Conservation (phyloP, 2,797 vertebrate species). For the Phataginus tricuspis region DNA sequence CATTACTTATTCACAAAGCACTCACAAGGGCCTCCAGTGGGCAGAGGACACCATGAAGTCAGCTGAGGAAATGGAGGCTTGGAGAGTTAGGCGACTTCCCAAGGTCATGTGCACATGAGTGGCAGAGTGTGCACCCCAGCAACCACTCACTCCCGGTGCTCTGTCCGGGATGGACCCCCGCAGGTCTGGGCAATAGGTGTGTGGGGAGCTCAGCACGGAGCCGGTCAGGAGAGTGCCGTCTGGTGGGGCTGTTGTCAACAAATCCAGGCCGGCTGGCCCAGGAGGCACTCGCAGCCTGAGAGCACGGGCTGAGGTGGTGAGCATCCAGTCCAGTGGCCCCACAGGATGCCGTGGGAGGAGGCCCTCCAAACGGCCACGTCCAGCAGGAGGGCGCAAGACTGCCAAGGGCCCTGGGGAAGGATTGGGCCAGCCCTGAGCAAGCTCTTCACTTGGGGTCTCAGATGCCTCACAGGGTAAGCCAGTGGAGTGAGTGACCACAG, state of each 20-base stretch:
- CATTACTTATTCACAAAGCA: neutral
- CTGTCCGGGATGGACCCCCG: neutral
- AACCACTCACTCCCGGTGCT: neutral
- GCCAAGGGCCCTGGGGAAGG: neutral
- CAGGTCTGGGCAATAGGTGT: neutral
- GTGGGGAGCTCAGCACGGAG: neutral
- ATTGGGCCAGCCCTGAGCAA: neutral
- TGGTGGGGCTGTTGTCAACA: neutral
- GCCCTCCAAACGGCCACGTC: neutral
- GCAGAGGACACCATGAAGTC: neutral
- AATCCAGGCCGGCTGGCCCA: neutral
- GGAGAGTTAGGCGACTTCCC: neutral
- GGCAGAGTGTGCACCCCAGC: neutral
- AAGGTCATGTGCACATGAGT: neutral
- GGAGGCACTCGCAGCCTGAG: neutral
- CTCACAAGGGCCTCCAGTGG: neutral
- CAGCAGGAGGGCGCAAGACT: neutral
- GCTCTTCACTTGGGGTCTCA: neutral
- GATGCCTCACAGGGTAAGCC: neutral
- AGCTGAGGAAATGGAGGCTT: neutral
- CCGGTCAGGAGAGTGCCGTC: neutral
- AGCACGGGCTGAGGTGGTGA: neutral
- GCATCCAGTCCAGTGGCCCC: neutral
- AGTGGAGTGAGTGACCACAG: neutral
- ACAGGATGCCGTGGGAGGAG: neutral